These are phyloP conservation scores for Trachops cirrhosus DNA, from an alignment of 2,797 vertebrate genomes.

Conservation along the genomic window DNA sequence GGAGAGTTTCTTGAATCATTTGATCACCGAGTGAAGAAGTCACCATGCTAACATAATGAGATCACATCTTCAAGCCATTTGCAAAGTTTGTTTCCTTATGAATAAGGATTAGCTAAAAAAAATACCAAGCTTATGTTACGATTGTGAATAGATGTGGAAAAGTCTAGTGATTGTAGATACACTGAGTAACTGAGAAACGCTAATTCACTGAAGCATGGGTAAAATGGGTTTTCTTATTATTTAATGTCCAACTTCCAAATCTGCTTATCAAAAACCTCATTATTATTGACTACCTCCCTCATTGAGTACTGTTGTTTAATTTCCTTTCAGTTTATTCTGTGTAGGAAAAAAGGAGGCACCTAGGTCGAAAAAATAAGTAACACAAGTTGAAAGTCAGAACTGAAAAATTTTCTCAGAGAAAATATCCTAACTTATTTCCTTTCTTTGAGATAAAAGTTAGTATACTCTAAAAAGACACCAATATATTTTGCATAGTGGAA, in stretches of 20 bases:
- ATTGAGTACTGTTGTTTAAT: neutral
- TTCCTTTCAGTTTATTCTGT: constrained; percentile 28
- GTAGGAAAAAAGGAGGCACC: neutral
- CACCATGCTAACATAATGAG: neutral
- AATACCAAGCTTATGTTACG: neutral
- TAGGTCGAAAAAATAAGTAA: neutral
- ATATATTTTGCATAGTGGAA: neutral
- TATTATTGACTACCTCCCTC: neutral
- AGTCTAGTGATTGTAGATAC: neutral
- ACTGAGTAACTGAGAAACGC: neutral
- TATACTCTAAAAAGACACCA: neutral
- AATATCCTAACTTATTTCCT: neutral
- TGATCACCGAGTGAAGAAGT: neutral
- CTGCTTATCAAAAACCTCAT: neutral
- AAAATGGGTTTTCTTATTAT: neutral
- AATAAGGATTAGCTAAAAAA: neutral
- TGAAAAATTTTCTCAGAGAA: constrained; percentile 5
- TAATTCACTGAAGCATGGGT: neutral
- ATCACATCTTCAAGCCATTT: constrained; percentile 8
- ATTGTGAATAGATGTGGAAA: neutral
- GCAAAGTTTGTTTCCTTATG: constrained; percentile 2
- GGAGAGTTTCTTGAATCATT: constrained; percentile 11
- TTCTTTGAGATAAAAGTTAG: constrained; percentile 33
- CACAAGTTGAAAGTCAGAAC: neutral
- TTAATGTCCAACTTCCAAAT: neutral